These are phyloP conservation scores for Cinara cedri DNA, from an alignment of 2,888 invertebrate genomes.

Conservation along the genomic window DNA sequence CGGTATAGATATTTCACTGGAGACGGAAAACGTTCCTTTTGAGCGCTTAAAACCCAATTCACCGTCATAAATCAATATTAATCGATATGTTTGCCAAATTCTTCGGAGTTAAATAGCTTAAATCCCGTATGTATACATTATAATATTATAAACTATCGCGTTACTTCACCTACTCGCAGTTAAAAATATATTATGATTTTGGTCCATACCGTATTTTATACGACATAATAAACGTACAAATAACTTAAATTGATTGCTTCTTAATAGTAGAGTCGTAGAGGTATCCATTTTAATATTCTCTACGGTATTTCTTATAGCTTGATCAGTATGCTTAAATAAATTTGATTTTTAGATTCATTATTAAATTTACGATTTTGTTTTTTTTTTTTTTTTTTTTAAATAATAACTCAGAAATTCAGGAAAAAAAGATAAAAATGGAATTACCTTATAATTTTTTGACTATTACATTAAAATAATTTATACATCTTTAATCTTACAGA, in stretches of 20 bases:
- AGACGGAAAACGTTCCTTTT: conserved; percentile 2
- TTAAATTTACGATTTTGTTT: too few relatives aligned
- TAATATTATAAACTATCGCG: background rate
- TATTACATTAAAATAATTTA: too few relatives aligned
- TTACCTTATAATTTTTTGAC: too few relatives aligned
- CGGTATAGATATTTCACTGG: background rate
- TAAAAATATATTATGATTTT: background rate
- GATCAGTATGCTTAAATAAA: background rate
- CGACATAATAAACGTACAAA: background rate
- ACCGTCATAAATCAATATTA: background rate
- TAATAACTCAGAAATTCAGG: too few relatives aligned
- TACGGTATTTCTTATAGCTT: conserved; percentile 14
- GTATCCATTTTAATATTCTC: too few relatives aligned
- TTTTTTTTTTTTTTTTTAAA: too few relatives aligned
- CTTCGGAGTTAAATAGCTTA: background rate
- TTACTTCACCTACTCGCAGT: background rate
- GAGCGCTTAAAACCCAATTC: background rate
- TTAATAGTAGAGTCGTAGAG: too few relatives aligned
- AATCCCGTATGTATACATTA: background rate
- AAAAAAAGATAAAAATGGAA: too few relatives aligned
- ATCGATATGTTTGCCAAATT: background rate
- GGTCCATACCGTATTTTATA: background rate
- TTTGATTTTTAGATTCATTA: too few relatives aligned
- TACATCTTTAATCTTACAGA: too few relatives aligned
- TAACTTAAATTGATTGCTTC: background rate